Base-by-base conservation (phyloP, 2,113 vertebrate species). In the Ramphastos sulfuratus region DNA sequence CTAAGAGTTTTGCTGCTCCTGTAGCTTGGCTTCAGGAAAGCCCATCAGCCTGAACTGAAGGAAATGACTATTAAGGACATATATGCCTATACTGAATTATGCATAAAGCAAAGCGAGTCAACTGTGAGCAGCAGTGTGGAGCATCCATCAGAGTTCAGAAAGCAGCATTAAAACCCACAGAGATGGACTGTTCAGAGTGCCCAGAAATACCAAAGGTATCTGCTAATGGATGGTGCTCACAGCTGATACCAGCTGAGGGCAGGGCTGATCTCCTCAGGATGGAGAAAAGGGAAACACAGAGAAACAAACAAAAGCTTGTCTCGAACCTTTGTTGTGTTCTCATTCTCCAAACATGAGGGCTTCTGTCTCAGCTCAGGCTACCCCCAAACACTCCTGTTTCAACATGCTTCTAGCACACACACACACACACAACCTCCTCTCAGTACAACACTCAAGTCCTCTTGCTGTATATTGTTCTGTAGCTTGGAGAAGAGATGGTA, bases 101-200 rank as follows among this genome's bases (percentile, higher is more conserved):
- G 33, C 7, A 87, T 61, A 7, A 7, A 84, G 54, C 3, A 2
- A 19, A 87, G 42, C 5, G 60, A 92, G 60, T 30, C 74, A 39
- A 10, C 10, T 2, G 7, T 2, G 7, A 79, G 88, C 66, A 35
- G 69, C 31, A 59, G 42, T 0, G 15, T 6, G 25, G 56, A 70
- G 52, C 67, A 39, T 46, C 50, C 72, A 11, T 27, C 35, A 19
- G 83, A 18, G 66, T 7, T 48, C 66, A 56, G 89, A 91, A 69
- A 83, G 61, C 61, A 37, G 39, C 91, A 84, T 87, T 93, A 93
- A 75, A 94, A 96, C 30, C 87, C 93, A 70, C 89, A 81, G 84
- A n/a, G 64, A 48, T 56, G 71, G 44, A 30, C 42, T 9, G 8
- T 30, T 77, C 56, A 1, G 28, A 31, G 46, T 13, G 33, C 72